Percentiles rank a stretch among this genome's conserved stretches.
phyloP scores from a whole-genome alignment of 2,888 invertebrate genomes.

The Lutraria lutraria region DNA sequence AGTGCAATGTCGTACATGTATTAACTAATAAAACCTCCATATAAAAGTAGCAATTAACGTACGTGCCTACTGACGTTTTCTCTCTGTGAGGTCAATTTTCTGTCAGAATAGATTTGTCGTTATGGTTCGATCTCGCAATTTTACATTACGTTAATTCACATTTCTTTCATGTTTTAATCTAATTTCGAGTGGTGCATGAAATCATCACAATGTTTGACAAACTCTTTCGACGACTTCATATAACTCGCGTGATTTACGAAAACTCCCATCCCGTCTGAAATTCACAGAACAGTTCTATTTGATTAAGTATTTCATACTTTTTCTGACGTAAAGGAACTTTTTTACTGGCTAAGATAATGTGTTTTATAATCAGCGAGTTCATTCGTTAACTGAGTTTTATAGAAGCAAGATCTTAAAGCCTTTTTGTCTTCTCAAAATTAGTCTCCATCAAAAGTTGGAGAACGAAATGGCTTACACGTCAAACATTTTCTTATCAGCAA shows the following conservation, averaged over 20 bases:
- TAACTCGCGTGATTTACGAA: background rate
- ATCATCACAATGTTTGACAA: no score
- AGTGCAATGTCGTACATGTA: no score
- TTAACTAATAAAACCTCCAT: no score
- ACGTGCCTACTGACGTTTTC: no score
- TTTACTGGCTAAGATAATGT: background rate
- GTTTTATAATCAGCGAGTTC: background rate
- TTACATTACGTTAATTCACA: no score
- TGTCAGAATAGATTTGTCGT: no score
- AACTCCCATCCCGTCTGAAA: background rate
- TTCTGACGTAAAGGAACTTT: background rate
- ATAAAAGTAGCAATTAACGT: no score
- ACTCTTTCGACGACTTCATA: no score
- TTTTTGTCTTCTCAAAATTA: background rate
- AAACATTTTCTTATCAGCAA: constrained; percentile 26
- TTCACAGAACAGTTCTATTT: background rate
- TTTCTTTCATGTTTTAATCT: no score
- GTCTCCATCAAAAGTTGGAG: constrained; percentile 4
- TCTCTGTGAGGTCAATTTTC: no score
- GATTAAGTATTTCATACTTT: background rate
- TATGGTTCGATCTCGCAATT: no score
- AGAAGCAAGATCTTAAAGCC: background rate
- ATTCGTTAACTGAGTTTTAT: background rate
- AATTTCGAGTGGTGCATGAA: no score
- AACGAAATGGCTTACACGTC: constrained; percentile 34